phyloP scores from a whole-genome alignment of 2,113 vertebrate species.

The Rostratula benghalensis region DNA sequence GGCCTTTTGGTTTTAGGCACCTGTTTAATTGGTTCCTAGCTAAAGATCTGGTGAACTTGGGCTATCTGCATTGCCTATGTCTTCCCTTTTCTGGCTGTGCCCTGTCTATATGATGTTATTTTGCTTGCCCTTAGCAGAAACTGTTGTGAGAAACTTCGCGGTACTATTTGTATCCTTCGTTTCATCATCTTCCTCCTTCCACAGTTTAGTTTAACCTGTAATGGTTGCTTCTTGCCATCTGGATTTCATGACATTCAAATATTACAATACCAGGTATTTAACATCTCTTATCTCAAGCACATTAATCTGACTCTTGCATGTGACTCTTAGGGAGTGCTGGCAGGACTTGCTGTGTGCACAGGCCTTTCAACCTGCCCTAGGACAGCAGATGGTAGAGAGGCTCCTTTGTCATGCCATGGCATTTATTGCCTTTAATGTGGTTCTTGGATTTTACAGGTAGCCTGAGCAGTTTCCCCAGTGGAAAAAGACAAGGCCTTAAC shows the following conservation, averaged over 20 bases:
- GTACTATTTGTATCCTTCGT: neutral
- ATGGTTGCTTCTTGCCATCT: neutral
- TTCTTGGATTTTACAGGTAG: conserved; percentile 79
- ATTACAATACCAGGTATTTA: neutral
- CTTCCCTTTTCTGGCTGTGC: neutral
- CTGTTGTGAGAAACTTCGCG: neutral
- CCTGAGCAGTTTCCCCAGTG: conserved; percentile 81
- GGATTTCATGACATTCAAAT: neutral
- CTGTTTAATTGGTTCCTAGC: neutral
- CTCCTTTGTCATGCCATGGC: neutral
- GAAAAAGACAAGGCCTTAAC: conserved; percentile 89
- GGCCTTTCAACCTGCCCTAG: neutral
- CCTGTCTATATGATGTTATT: neutral
- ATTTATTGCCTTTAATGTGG: conserved; percentile 14
- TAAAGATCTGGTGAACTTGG: neutral
- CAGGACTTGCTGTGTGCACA: neutral
- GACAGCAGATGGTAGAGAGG: neutral
- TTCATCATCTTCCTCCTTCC: neutral
- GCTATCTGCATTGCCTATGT: neutral
- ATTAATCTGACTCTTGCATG: neutral
- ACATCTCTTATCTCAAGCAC: neutral
- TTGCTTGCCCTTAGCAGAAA: neutral
- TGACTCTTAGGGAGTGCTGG: neutral
- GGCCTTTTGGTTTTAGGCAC: neutral
- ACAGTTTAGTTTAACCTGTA: neutral